Percentiles rank a stretch among this genome's conserved stretches.
Evolutionary conservation across 2,888 invertebrate species (phyloP).

Genomic region (Craniophora ligustri): DNA sequence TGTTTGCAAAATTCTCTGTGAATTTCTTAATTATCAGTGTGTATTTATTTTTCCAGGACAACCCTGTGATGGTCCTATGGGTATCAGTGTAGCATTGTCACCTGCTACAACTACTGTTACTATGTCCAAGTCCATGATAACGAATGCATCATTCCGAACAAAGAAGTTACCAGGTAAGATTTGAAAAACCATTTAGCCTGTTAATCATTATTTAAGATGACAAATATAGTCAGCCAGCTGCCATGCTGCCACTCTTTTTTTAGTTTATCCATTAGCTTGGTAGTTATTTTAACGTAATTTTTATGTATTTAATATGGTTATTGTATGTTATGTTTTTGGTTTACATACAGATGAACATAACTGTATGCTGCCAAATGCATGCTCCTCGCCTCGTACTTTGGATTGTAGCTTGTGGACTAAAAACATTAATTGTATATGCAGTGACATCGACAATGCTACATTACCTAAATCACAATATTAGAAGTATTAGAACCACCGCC

Average conservation of each 20-base stretch:
- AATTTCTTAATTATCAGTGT: slow-evolving; percentile 7
- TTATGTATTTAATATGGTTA: slow-evolving; percentile 16
- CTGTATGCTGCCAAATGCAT: slow-evolving; percentile 74
- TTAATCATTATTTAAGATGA: background rate
- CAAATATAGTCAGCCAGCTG: background rate
- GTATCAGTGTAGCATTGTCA: slow-evolving; percentile 93
- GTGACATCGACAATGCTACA: slow-evolving; percentile 45
- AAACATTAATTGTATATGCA: slow-evolving; percentile 52
- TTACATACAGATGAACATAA: slow-evolving; percentile 71
- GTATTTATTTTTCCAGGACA: slow-evolving; percentile 87
- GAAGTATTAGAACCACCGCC: too few species aligned
- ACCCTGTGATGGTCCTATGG: slow-evolving; percentile 94
- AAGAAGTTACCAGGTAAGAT: slow-evolving; percentile 97
- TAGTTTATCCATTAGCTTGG: slow-evolving; percentile 11
- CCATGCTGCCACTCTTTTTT: slow-evolving; percentile 3
- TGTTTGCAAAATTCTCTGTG: too few species aligned
- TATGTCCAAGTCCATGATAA: slow-evolving; percentile 98
- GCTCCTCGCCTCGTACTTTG: slow-evolving; percentile 64
- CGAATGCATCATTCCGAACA: slow-evolving; percentile 99
- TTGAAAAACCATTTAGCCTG: background rate
- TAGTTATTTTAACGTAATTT: slow-evolving; percentile 12
- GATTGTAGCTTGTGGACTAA: slow-evolving; percentile 63
- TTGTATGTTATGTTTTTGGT: slow-evolving; percentile 55
- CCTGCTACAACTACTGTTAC: slow-evolving; percentile 93
- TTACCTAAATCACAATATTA: slow-evolving; percentile 32